A percentile compares a stretch with the other conserved stretches of the same genome.
phyloP scores from a whole-genome alignment of 2,113 vertebrate genomes.

The Gadus macrocephalus region DNA sequence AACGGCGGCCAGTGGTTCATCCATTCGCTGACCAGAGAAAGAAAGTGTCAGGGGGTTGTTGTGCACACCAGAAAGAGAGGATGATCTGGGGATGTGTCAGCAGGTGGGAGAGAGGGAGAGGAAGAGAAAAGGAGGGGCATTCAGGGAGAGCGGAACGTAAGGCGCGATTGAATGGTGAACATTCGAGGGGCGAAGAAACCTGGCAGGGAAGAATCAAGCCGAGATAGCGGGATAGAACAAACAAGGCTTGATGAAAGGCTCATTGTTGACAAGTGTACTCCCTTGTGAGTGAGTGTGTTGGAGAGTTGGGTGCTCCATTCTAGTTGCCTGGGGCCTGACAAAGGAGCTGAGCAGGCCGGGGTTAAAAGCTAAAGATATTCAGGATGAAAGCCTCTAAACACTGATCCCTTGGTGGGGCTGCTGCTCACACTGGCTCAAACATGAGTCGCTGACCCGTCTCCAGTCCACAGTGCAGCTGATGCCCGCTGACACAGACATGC shows the following conservation, averaged over 20 bases:
- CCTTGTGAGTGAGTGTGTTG: background rate
- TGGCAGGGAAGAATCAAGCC: background rate
- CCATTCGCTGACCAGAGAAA: constrained; percentile 15
- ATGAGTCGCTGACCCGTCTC: constrained; percentile 13
- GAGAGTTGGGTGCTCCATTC: constrained; percentile 1
- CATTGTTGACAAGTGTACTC: constrained; percentile 15
- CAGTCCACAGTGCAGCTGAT: constrained; percentile 13
- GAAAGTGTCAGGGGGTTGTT: constrained; percentile 25
- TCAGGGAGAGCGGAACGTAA: background rate
- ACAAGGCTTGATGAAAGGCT: constrained; percentile 15
- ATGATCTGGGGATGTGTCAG: constrained; percentile 27
- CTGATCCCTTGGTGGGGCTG: constrained; percentile 11
- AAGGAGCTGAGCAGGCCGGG: constrained; percentile 21
- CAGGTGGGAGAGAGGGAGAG: constrained; percentile 31
- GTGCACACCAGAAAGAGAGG: constrained; percentile 24
- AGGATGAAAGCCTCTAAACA: constrained; percentile 7
- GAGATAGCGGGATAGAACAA: constrained; percentile 19
- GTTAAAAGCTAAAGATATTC: constrained; percentile 34
- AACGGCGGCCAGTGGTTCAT: constrained; percentile 25
- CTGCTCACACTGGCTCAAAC: constrained; percentile 13
- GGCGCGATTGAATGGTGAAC: constrained; percentile 16
- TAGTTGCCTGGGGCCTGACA: constrained; percentile 14
- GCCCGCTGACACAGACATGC: constrained; percentile 1
- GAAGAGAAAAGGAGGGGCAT: background rate
- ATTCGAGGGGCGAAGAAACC: constrained; percentile 21